These are phyloP conservation scores for Harpagoxenus sublaevis DNA, from an alignment of 2,888 invertebrate species.

Conservation along the genomic window DNA sequence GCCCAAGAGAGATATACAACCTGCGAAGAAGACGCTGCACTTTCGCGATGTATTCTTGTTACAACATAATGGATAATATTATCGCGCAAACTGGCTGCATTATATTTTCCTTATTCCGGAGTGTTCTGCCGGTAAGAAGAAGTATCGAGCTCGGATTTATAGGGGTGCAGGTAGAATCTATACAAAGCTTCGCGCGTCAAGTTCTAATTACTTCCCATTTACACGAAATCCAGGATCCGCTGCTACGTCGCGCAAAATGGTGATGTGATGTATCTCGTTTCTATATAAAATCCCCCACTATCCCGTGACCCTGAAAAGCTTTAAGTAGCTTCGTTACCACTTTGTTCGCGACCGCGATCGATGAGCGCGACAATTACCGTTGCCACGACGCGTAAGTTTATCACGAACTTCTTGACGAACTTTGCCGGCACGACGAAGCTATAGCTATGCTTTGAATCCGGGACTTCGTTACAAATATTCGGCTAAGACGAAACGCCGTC, in stretches of 20 bases:
- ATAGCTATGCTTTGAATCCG: not conserved
- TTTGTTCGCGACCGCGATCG: constrained; percentile 10
- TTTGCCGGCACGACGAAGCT: not conserved
- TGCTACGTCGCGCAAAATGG: not conserved
- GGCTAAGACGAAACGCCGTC: not conserved
- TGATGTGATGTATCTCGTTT: not conserved
- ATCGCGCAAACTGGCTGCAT: not conserved
- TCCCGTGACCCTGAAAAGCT: constrained; percentile 5
- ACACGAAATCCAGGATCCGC: not conserved
- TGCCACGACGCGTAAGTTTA: not conserved
- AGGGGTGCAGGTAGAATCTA: not conserved
- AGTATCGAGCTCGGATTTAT: constrained; percentile 1
- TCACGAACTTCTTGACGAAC: constrained; percentile 21
- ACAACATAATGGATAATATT: constrained; percentile 28
- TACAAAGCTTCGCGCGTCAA: constrained; percentile 3
- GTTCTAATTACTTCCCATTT: constrained; percentile 31
- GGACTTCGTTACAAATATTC: constrained; percentile 20
- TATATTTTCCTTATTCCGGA: constrained; percentile 27
- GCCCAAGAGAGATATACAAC: not conserved
- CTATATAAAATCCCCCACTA: not conserved
- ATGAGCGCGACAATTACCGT: not conserved
- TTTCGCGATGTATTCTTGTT: constrained; percentile 16
- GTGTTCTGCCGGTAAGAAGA: not conserved
- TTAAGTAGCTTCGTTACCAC: constrained; percentile 17
- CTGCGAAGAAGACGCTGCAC: not conserved